These are phyloP conservation scores for Pseudanteris insignis DNA, from an alignment of 2,888 invertebrate genomes.

Conservation along the genomic window DNA sequence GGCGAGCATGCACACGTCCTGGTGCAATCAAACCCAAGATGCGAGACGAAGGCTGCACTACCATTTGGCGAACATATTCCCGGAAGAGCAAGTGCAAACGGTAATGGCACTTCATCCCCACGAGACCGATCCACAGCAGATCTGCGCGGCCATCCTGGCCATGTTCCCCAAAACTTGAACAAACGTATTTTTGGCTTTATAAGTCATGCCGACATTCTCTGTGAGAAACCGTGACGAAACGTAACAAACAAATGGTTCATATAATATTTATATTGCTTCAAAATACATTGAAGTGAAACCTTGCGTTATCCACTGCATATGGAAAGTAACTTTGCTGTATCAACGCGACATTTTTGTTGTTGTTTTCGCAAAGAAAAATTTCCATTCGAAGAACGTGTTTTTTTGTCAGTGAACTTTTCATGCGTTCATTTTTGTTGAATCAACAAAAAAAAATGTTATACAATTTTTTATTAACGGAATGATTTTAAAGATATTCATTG, in stretches of 20 bases:
- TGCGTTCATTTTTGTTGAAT: too few relatives aligned
- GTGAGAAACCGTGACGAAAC: conserved; percentile 36
- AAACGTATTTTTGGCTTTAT: conserved; percentile 25
- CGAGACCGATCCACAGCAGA: conserved; percentile 87
- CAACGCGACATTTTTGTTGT: background rate
- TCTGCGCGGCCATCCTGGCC: conserved; percentile 85
- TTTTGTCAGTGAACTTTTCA: too few relatives aligned
- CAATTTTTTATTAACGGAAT: too few relatives aligned
- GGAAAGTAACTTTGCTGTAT: conserved; percentile 7
- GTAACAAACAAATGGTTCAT: conserved; percentile 7
- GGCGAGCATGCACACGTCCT: conserved; percentile 64
- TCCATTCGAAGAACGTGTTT: too few relatives aligned
- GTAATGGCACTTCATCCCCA: conserved; percentile 90
- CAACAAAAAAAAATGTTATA: too few relatives aligned
- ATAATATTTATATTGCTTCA: conserved; percentile 30
- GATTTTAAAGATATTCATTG: too few relatives aligned
- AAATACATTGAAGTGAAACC: too few relatives aligned
- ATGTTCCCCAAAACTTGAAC: conserved; percentile 73
- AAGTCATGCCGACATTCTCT: conserved; percentile 36
- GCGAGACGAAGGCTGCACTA: conserved; percentile 82
- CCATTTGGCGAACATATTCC: conserved; percentile 91
- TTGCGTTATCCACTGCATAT: too few relatives aligned
- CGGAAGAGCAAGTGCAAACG: conserved; percentile 86
- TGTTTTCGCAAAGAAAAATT: too few relatives aligned
- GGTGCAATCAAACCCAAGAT: conserved; percentile 68